Evolutionary conservation across 2,797 vertebrate genomes (phyloP).

Genomic region (Danio tinwini): DNA sequence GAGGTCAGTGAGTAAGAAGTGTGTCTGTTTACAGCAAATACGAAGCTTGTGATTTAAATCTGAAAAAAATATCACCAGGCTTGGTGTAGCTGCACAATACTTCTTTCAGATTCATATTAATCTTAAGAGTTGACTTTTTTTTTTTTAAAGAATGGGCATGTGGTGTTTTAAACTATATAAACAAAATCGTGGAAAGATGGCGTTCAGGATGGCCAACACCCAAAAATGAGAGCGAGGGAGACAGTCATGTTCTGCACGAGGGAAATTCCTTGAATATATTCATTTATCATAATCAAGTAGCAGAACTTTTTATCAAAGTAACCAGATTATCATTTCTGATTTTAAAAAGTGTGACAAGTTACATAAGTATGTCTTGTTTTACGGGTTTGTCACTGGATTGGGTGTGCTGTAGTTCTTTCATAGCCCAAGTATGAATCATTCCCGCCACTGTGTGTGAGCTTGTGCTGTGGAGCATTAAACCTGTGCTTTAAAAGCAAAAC

Average conservation of each 20-base stretch:
- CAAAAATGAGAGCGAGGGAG: background rate
- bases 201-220: background rate
- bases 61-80: background rate
- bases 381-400: background rate
- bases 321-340: background rate
- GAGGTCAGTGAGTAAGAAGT: constrained; percentile 11
- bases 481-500: background rate
- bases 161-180: background rate
- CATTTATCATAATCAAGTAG: constrained; percentile 1
- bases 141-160: background rate
- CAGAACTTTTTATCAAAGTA: background rate
- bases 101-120: constrained; percentile 6
- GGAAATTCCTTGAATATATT: background rate
- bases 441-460: background rate
- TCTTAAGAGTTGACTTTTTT: background rate
- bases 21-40: constrained; percentile 3
- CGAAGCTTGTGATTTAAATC: constrained; percentile 16
- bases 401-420: background rate
- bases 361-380: background rate
- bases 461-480: background rate
- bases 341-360: background rate
- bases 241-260: background rate
- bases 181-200: background rate
- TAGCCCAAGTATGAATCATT: constrained; percentile 22
- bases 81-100: constrained; percentile 6